These are phyloP conservation scores for Albula goreensis DNA, from an alignment of 2,113 vertebrate species.

Conservation along the genomic window DNA sequence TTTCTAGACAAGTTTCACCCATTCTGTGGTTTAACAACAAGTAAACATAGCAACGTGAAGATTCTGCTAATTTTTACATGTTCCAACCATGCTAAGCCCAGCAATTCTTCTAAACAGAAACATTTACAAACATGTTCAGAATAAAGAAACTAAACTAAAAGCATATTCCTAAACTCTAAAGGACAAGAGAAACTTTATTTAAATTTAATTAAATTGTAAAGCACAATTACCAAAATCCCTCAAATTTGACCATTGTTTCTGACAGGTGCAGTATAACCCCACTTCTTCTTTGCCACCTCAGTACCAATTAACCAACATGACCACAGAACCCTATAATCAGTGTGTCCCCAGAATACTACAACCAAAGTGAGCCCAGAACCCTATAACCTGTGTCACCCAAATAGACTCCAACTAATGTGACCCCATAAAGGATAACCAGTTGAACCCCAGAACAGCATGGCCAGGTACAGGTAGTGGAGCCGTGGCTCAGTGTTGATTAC, in stretches of 20 bases:
- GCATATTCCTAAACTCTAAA: neutral
- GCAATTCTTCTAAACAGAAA: neutral
- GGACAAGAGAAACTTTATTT: neutral
- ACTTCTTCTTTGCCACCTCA: too few species aligned
- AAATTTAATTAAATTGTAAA: too few species aligned
- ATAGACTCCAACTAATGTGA: too few species aligned
- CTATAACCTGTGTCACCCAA: neutral
- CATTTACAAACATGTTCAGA: neutral
- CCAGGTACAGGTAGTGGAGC: neutral
- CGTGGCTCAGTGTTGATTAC: conserved; percentile 53
- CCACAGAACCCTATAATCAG: too few species aligned
- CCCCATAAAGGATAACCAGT: too few species aligned
- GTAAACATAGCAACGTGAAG: too few species aligned
- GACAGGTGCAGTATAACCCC: too few species aligned
- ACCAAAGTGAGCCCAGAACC: too few species aligned
- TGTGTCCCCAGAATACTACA: too few species aligned
- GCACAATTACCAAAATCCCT: too few species aligned
- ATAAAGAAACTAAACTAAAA: neutral
- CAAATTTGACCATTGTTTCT: too few species aligned
- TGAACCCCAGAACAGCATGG: neutral
- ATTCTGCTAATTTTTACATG: neutral
- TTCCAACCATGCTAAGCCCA: neutral
- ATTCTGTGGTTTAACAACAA: neutral
- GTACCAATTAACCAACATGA: too few species aligned
- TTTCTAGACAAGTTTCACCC: neutral